Percentiles rank a stretch among this genome's conserved stretches.
These are phyloP conservation scores for Euplexia lucipara DNA, from an alignment of 2,888 invertebrate genomes.

Conservation along the genomic window DNA sequence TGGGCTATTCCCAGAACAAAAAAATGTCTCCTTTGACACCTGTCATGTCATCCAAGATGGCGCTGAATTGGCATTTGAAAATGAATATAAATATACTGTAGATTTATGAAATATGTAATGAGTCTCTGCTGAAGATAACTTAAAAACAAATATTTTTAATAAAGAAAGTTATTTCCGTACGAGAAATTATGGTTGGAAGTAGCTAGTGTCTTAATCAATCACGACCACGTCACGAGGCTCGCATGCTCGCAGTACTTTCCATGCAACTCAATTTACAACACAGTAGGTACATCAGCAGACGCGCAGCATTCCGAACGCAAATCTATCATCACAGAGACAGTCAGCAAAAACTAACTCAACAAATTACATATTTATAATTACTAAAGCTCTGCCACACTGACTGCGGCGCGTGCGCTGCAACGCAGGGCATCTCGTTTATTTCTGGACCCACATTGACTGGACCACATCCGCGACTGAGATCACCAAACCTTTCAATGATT, in stretches of 20 bases:
- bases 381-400: constrained; percentile 13
- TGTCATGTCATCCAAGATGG: too few relatives aligned
- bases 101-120: too few relatives aligned
- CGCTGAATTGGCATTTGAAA: too few relatives aligned
- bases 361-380: constrained; percentile 25
- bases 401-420: neutral
- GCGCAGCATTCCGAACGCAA: constrained; percentile 13
- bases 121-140: neutral
- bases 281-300: neutral
- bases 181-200: neutral
- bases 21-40: too few relatives aligned
- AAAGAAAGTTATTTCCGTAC: neutral
- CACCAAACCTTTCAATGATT: too few relatives aligned
- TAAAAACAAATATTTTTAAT: neutral
- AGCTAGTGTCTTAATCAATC: constrained; percentile 24
- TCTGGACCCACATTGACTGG: too few relatives aligned
- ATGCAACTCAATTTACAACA: constrained; percentile 23
- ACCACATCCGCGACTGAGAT: too few relatives aligned
- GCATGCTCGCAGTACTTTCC: neutral
- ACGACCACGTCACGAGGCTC: neutral
- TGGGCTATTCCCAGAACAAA: too few relatives aligned
- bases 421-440: neutral
- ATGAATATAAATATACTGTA: too few relatives aligned
- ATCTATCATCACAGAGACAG: constrained; percentile 32
- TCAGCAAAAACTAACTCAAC: constrained; percentile 30